phyloP scores from a whole-genome alignment of 2,113 vertebrate species.

The Pterocles burchelli region DNA sequence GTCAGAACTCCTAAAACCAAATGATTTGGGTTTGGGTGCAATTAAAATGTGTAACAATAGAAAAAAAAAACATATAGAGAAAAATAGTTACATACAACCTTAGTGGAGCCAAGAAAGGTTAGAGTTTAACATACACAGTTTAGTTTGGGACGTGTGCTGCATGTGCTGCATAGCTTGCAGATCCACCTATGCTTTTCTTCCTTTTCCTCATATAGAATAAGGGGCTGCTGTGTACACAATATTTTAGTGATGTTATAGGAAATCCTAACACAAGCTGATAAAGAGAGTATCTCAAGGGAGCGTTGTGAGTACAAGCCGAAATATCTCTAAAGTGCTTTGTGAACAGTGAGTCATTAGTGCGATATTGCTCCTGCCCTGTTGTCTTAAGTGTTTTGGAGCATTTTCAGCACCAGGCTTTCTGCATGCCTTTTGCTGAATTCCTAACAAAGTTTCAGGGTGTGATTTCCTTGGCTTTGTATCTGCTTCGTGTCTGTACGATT shows the following conservation, averaged over 20 bases:
- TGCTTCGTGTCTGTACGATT: accelerated
- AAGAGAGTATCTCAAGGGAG: not conserved
- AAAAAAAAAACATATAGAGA: not conserved
- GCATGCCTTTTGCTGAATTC: not conserved
- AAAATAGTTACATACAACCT: not conserved
- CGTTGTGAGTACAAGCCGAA: not conserved
- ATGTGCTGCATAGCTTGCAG: not conserved
- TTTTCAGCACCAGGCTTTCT: not conserved
- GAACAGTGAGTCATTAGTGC: not conserved
- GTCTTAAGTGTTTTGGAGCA: not conserved
- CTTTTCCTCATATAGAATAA: not conserved
- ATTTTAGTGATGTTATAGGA: not conserved
- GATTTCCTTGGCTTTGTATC: not conserved
- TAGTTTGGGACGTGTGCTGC: not conserved
- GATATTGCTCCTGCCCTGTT: not conserved
- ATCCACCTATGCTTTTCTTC: not conserved
- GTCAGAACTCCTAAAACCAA: not conserved
- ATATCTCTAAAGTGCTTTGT: not conserved
- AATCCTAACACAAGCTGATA: not conserved
- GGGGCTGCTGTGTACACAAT: not conserved
- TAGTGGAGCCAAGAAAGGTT: not conserved
- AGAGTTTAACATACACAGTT: accelerated
- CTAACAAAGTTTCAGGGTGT: not conserved
- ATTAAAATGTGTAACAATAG: not conserved
- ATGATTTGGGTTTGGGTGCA: not conserved